Percentiles rank a stretch among this genome's conserved stretches.
phyloP scores from a whole-genome alignment of 2,888 invertebrate species.

The Gymnosoma rotundatum region DNA sequence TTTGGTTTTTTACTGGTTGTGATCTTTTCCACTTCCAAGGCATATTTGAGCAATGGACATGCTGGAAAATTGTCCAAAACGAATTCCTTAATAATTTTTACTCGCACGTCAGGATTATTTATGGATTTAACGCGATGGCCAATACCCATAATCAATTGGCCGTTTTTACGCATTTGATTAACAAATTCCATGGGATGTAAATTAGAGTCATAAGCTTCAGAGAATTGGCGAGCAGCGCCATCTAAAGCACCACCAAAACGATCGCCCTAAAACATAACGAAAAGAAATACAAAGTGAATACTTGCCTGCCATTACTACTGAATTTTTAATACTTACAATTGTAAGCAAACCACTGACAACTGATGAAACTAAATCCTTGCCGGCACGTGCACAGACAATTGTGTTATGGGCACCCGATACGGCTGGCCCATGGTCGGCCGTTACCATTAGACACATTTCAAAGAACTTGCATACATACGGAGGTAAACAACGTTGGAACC shows the following conservation, averaged over 20 bases:
- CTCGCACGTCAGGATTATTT: constrained; percentile 99
- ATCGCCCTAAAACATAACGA: constrained; percentile 88
- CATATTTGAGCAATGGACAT: constrained; percentile 96
- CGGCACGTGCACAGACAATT: constrained; percentile 97
- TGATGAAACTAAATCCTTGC: constrained; percentile 98
- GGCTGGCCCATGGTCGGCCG: constrained; percentile 99
- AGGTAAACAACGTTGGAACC: constrained; percentile 99
- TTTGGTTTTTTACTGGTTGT: constrained; percentile 99
- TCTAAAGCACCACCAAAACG: constrained; percentile 99
- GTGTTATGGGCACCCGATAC: constrained; percentile 99
- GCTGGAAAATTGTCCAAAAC: constrained; percentile 96
- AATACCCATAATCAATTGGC: constrained; percentile 99
- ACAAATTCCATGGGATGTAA: constrained; percentile 99
- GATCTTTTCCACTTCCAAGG: constrained; percentile 98
- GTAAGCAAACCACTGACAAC: constrained; percentile 98
- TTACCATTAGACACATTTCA: constrained; percentile 99
- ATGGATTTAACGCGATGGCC: constrained; percentile 96
- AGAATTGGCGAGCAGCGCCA: constrained; percentile 98
- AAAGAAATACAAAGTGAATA: background rate
- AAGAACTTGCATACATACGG: constrained; percentile 97
- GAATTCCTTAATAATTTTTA: constrained; percentile 97
- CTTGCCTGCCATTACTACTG: too few species aligned
- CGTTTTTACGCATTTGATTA: constrained; percentile 97
- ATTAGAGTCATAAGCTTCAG: constrained; percentile 96
- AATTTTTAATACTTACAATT: constrained; percentile 88